Evolutionary conservation across 2,797 vertebrate genomes (phyloP), one percentile per base, ranked within the genome.

Genomic region (Gorsachius magnificus): DNA sequence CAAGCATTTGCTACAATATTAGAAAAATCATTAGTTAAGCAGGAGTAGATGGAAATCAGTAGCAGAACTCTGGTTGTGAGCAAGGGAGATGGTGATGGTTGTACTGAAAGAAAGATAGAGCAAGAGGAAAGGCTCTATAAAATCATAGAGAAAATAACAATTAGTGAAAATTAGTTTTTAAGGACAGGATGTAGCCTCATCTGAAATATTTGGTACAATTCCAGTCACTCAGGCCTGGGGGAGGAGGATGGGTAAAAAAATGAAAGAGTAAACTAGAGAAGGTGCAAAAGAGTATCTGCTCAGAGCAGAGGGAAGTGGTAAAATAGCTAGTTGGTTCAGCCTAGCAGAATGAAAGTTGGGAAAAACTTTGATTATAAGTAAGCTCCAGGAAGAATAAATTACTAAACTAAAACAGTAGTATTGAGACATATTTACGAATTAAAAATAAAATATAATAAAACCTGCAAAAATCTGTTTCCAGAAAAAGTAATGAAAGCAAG

Each of bases 191-290:
- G 13, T 26, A 16, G 5, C 29, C 35, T 61, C 12, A 57, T 61
- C n/a, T 79, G 35, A 83, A 93, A 54, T 66, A 53, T 0, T 29
- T 15, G 7, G 9, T 31, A 45, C 16, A 81, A 53, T 48, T 82
- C 9, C 60, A 31, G 10, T 22, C 17, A 53, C 7, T 28, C 5
- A 53, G 7, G 6, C 8, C 0, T 9, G 10, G 18, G 19, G 4
- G 24, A 36, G 13, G 1, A 69, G 2, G 10, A 71, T 1, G 2
- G 5, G 16, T 18, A 3, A n/a, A n/a, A 71, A 24, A 12, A 5
- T 3, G 5, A 28, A 56, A 17, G 13, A 33, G 3, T 10, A 36
- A 83, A 65, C 6, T 20, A 54, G 20, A 56, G 7, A 9, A 66
- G 9, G 13, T 66, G 21, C 2, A 63, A 41, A 89, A 10, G 6